A percentile compares a stretch with the other conserved stretches of the same genome.
Conservation (phyloP, 1,140 invertebrate genomes). For the Steinernema khuongi region DNA sequence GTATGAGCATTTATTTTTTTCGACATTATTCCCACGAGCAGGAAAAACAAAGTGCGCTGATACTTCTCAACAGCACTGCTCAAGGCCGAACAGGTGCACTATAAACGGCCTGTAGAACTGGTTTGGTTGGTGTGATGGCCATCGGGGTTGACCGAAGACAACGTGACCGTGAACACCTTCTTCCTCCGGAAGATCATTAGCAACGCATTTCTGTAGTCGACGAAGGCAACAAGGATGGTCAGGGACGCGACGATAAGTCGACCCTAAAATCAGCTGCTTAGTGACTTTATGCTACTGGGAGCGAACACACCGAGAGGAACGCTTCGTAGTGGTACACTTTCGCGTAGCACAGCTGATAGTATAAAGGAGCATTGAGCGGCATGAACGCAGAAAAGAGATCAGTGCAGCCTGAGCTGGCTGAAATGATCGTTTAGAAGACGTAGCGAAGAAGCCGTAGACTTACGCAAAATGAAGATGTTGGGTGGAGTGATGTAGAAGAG, state of each 20-base stretch:
- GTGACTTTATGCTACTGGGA: background rate
- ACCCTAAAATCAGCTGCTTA: too few species aligned
- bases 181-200: background rate
- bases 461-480: background rate
- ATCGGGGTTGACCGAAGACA: background rate
- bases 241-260: background rate
- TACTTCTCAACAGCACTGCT: too few species aligned
- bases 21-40: too few species aligned
- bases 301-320: background rate
- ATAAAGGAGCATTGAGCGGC: background rate
- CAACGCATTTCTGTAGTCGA: background rate
- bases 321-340: background rate
- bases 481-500: conserved; percentile 5
- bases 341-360: background rate
- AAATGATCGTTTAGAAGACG: background rate
- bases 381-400: background rate
- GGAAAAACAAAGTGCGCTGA: too few species aligned
- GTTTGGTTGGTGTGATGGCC: background rate
- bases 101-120: too few species aligned
- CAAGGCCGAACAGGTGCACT: too few species aligned
- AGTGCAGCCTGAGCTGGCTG: background rate
- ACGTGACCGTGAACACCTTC: background rate
- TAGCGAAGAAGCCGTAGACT: background rate
- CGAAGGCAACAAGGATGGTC: background rate
- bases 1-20: too few species aligned